Evolutionary conservation across 2,797 vertebrate genomes (phyloP).

Genomic region (Manis crassicaudata): DNA sequence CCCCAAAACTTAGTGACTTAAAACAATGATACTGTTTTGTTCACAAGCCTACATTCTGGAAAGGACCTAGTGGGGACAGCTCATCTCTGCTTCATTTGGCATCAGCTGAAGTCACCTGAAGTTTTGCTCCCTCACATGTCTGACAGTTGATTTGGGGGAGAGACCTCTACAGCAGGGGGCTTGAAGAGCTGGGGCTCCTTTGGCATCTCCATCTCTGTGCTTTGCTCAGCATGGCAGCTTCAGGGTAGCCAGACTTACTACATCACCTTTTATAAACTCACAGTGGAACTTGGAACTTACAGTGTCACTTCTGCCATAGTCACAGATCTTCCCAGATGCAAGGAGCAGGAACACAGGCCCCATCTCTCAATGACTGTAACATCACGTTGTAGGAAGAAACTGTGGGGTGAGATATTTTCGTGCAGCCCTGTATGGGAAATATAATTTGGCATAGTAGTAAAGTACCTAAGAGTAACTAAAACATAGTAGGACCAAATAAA

Average conservation of each 20-base stretch:
- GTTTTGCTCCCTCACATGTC: background rate
- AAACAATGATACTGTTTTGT: background rate
- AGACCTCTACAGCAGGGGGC: background rate
- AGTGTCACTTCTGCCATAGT: background rate
- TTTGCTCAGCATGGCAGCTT: background rate
- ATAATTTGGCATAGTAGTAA: background rate
- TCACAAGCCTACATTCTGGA: background rate
- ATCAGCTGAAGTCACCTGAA: background rate
- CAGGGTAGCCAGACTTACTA: background rate
- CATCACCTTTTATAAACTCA: no score
- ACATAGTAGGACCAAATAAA: background rate
- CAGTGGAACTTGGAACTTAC: background rate
- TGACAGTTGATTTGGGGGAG: background rate
- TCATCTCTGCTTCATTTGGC: background rate
- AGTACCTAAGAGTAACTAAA: conserved; percentile 59
- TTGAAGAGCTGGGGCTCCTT: background rate
- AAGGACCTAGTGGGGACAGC: background rate
- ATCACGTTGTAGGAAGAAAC: background rate
- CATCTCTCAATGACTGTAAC: background rate
- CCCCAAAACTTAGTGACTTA: background rate
- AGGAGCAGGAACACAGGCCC: background rate
- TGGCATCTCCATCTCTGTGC: background rate
- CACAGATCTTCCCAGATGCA: background rate
- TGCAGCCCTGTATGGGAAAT: background rate
- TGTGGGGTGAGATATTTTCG: background rate